A percentile compares a stretch with the other conserved stretches of the same genome.
phyloP scores from a whole-genome alignment of 2,797 vertebrate genomes.

The Valencia hispanica region DNA sequence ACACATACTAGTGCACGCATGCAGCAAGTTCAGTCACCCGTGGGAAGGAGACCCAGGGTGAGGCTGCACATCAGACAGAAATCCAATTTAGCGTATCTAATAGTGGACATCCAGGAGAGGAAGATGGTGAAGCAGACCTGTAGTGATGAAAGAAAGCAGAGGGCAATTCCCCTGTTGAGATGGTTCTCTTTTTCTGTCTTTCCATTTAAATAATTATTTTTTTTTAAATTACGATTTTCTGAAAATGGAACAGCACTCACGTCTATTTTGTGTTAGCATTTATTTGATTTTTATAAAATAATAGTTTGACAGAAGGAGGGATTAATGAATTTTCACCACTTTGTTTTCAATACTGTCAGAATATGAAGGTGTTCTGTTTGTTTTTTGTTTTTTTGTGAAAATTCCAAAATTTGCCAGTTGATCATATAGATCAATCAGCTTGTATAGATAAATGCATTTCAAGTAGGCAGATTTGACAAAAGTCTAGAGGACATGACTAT shows the following conservation, averaged over 20 bases:
- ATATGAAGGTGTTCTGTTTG: background rate
- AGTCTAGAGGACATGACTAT: background rate
- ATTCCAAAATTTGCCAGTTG: too few relatives aligned
- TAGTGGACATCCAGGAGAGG: conserved; percentile 78
- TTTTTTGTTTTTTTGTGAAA: background rate
- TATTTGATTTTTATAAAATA: conserved; percentile 5
- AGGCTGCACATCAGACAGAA: conserved; percentile 81
- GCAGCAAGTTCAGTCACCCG: conserved; percentile 76
- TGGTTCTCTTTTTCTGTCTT: conserved; percentile 22
- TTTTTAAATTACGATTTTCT: too few relatives aligned
- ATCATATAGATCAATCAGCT: too few relatives aligned
- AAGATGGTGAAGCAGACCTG: conserved; percentile 68
- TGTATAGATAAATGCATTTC: background rate
- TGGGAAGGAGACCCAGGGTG: conserved; percentile 80
- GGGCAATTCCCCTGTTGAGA: conserved; percentile 64
- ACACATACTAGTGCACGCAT: conserved; percentile 39
- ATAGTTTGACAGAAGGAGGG: background rate
- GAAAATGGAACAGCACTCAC: conserved; percentile 29
- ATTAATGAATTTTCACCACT: background rate
- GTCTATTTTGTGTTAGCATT: conserved; percentile 16
- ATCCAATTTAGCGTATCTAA: conserved; percentile 84
- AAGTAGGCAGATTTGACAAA: background rate
- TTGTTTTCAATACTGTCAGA: background rate
- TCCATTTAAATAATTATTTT: conserved; percentile 31
- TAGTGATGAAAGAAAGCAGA: conserved; percentile 74